phyloP scores from a whole-genome alignment of 2,113 vertebrate species.

The Protomyctophum bolini region DNA sequence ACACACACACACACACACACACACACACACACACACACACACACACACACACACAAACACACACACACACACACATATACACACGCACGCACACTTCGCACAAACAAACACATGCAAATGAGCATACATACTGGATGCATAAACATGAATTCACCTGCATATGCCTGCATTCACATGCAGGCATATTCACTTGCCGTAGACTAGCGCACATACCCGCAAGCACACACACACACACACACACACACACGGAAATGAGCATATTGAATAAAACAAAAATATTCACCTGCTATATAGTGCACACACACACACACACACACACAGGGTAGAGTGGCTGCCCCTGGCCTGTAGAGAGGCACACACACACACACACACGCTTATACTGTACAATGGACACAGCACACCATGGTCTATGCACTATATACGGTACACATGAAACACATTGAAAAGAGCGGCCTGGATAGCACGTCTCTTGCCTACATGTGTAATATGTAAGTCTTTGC shows the following conservation, averaged over 20 bases:
- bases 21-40: background rate
- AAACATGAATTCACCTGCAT: too few species aligned
- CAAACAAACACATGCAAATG: background rate
- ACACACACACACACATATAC: constrained; percentile 38
- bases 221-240: background rate
- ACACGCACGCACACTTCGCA: background rate
- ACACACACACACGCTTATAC: background rate
- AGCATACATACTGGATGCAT: background rate
- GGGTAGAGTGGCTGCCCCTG: too few species aligned
- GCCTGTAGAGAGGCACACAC: background rate
- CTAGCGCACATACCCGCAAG: background rate
- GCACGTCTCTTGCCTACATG: background rate
- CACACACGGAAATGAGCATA: background rate
- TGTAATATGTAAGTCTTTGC: background rate
- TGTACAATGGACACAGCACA: background rate
- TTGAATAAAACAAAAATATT: too few species aligned
- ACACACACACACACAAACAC: constrained; percentile 13
- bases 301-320: background rate
- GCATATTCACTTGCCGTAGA: background rate
- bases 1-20: background rate
- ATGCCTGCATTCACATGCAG: too few species aligned
- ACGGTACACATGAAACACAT: background rate
- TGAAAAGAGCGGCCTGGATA: background rate
- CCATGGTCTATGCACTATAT: background rate
- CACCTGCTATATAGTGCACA: too few species aligned